These are phyloP conservation scores for Galago senegalensis DNA, from an alignment of 2,797 vertebrate species.

Conservation along the genomic window DNA sequence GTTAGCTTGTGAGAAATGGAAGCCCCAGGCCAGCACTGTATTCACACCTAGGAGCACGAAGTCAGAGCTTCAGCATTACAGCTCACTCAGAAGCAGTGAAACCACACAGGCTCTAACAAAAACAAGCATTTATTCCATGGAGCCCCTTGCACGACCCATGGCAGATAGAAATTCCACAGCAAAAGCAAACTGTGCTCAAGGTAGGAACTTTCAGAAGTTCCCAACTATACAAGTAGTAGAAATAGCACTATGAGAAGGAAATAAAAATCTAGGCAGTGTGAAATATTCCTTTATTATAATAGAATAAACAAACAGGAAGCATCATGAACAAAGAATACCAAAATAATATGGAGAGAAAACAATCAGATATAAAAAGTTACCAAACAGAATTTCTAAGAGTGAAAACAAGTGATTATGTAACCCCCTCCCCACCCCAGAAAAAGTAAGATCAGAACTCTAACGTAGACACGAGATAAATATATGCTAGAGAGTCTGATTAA, in stretches of 20 bases:
- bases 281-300: not conserved
- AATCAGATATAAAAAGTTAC: not conserved
- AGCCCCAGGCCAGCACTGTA: not conserved
- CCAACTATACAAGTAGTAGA: not conserved
- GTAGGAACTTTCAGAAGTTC: not conserved
- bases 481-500: not conserved
- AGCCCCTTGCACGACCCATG: not conserved
- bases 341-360: not conserved
- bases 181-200: constrained; percentile 6
- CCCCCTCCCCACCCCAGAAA: not conserved
- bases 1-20: not conserved
- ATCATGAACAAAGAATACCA: not conserved
- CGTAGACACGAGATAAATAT: not conserved
- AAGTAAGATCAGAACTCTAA: not conserved
- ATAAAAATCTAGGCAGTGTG: not conserved
- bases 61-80: not conserved
- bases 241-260: not conserved
- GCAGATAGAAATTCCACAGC: constrained; percentile 16
- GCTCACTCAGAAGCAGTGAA: not conserved
- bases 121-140: not conserved
- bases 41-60: not conserved
- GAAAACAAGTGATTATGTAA: not conserved
- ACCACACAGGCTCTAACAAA: not conserved
- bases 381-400: not conserved
- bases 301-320: not conserved